These are phyloP conservation scores for Luehdorfia chinensis DNA, from an alignment of 1,140 invertebrate genomes.

Conservation along the genomic window DNA sequence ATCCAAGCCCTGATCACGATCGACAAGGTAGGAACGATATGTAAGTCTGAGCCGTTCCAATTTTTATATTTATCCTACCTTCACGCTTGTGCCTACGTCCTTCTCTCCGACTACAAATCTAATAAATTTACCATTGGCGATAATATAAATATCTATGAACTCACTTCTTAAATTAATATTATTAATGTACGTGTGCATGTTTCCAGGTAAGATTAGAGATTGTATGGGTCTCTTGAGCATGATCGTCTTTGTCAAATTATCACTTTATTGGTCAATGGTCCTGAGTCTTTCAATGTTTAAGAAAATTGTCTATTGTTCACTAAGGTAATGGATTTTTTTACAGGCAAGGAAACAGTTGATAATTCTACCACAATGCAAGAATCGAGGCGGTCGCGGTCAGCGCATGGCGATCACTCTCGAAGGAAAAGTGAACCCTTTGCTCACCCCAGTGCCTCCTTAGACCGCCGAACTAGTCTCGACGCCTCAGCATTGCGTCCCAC, in stretches of 20 bases:
- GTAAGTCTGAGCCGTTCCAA: constrained; percentile 77
- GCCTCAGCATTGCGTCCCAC: constrained; percentile 45
- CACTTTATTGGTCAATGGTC: constrained; percentile 12
- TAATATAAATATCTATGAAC: background rate
- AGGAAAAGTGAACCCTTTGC: constrained; percentile 69
- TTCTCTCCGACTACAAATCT: background rate
- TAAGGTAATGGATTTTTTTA: constrained; percentile 5
- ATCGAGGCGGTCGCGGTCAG: constrained; percentile 51
- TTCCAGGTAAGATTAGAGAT: constrained; percentile 6
- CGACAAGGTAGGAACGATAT: constrained; percentile 77
- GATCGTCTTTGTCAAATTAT: constrained; percentile 11
- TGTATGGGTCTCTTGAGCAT: constrained; percentile 8
- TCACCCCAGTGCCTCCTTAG: constrained; percentile 44
- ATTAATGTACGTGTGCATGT: constrained; percentile 1
- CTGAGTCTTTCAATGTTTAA: constrained; percentile 4
- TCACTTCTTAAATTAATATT: background rate
- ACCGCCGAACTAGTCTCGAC: constrained; percentile 63
- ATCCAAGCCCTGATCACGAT: constrained; percentile 63
- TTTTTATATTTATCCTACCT: constrained; percentile 61
- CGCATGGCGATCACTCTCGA: constrained; percentile 54
- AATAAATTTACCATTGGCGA: background rate
- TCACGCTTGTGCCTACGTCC: constrained; percentile 26
- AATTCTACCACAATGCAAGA: constrained; percentile 57
- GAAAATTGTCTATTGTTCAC: background rate
- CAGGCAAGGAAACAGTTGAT: constrained; percentile 77